Evolutionary conservation across 2,797 vertebrate genomes (phyloP).

Genomic region (Pseudotriccus pelzelni): DNA sequence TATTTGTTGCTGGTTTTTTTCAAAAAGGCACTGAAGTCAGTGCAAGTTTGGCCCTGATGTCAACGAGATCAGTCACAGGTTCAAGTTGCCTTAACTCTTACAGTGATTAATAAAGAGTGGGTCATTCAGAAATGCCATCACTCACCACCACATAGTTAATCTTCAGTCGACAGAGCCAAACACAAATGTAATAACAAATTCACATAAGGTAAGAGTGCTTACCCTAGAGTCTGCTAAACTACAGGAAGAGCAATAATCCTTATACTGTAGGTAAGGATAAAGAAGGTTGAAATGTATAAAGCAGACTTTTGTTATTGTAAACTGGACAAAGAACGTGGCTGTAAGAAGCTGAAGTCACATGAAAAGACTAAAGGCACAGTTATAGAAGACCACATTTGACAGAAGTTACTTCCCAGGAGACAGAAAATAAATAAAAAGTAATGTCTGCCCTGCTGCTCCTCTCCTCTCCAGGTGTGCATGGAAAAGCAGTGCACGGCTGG

Average conservation of each 20-base stretch:
- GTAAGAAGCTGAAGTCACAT: not conserved
- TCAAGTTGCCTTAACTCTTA: not conserved
- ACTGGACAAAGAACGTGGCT: accelerated
- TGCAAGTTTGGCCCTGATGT: conserved; percentile 9
- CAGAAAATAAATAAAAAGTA: not conserved
- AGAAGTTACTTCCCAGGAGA: not conserved
- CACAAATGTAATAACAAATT: not conserved
- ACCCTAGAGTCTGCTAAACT: not conserved
- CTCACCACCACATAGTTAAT: not conserved
- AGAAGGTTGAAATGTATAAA: not conserved
- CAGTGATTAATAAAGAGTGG: not conserved
- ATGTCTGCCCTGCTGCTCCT: not conserved
- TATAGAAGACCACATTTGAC: not conserved
- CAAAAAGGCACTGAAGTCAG: not conserved
- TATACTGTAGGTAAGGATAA: not conserved
- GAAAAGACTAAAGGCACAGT: not conserved
- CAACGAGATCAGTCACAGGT: not conserved
- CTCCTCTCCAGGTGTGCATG: accelerated
- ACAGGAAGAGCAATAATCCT: not conserved
- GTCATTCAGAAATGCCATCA: not conserved
- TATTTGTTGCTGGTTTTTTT: conserved; percentile 36
- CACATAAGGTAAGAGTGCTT: not conserved
- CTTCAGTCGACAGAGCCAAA: not conserved
- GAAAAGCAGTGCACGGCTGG: accelerated
- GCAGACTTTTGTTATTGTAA: not conserved